Base-by-base conservation (phyloP, 2,888 invertebrate genomes). In the Drosophila cognata region DNA sequence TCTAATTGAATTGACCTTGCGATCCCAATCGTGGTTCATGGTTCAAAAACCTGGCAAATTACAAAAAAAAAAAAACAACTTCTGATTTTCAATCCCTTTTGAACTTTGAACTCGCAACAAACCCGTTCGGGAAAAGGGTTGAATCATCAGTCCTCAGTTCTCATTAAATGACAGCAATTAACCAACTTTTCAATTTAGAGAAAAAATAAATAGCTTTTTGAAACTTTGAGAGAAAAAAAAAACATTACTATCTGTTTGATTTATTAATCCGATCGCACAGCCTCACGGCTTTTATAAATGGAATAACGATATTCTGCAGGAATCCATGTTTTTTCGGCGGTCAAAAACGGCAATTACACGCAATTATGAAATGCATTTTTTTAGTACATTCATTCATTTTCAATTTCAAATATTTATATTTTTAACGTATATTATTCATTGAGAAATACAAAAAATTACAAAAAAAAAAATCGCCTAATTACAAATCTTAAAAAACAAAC, bases 91-190 rank as follows among this genome's bases (percentile, higher is more conserved):
- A 51, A 25, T 46, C 59, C 59, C 60, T 56, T 59, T 25, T 77
- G 55, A 75, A 71, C 75, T 75, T 46, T 75, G 77, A 71, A 64
- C 77, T 60, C 29, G 35, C 0, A 41, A 53, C 21, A 21, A 25
- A 55, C 41, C 33, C 31, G n/a, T 25, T 28, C 33, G 5, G n/a
- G 11, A 6, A 53, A 65, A 52, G 77, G 77, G 77, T 76, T 64
- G 70, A 16, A 55, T 21, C 25, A 16, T 41, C 72, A 25, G 28
- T 6, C 8, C 18, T 10, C 16, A 29, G n/a, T 28, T 13, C 28
- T 56, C 36, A 56, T 59, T 16, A 16, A 46, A 35, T 25, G 38
- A 57, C 35, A 18, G 25, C 41, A 74, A 43, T 74, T 48, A 41
- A 33, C 16, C 7, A 56, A 56, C 21, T 16, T 55, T 35, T n/a